A percentile compares a stretch with the other conserved stretches of the same genome.
Evolutionary conservation across 1,140 invertebrate species (phyloP).

Genomic region (Heliconius congener): DNA sequence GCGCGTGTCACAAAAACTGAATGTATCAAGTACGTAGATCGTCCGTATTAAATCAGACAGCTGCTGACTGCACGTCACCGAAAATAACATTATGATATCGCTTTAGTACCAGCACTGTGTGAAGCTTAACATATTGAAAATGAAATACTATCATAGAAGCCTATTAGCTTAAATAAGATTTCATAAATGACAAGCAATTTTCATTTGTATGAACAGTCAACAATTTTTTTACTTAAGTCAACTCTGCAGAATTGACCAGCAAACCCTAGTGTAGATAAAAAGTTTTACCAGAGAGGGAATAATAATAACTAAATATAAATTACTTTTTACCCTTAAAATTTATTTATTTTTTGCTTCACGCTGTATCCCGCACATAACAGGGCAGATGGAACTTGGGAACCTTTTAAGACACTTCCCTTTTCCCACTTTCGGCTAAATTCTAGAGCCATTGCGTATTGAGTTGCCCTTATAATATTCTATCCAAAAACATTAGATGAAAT

Average conservation of each 20-base stretch:
- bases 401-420: too few relatives aligned
- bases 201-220: not conserved
- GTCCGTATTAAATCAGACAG: constrained; percentile 1
- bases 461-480: not conserved
- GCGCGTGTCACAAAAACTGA: not conserved
- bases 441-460: too few relatives aligned
- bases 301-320: too few relatives aligned
- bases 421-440: too few relatives aligned
- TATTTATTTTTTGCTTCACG: too few relatives aligned
- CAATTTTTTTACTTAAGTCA: not conserved
- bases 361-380: too few relatives aligned
- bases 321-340: too few relatives aligned
- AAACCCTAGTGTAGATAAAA: too few relatives aligned
- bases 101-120: not conserved
- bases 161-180: not conserved
- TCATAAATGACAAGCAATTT: not conserved
- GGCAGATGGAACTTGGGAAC: too few relatives aligned
- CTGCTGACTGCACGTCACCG: not conserved
- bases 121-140: not conserved
- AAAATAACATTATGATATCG: not conserved
- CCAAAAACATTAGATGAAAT: not conserved
- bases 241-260: too few relatives aligned
- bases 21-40: constrained; percentile 5
- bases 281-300: too few relatives aligned
- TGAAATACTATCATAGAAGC: not conserved